Percentiles rank a stretch among this genome's conserved stretches.
These are phyloP conservation scores for Pyrgilauda ruficollis DNA, from an alignment of 2,113 vertebrate genomes.

Conservation along the genomic window DNA sequence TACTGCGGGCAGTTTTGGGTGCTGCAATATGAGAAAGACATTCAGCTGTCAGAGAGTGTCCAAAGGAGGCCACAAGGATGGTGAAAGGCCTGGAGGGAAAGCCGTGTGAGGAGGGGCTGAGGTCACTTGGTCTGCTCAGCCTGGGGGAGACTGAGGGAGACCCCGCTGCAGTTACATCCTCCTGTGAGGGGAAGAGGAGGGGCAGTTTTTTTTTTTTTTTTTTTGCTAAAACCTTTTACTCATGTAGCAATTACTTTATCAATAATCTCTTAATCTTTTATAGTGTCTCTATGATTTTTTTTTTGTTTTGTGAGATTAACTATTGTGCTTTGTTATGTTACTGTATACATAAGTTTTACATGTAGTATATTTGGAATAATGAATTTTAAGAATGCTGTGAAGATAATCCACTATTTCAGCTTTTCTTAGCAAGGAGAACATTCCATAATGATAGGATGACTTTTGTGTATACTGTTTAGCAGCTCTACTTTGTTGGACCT, in stretches of 20 bases:
- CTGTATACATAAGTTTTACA: background rate
- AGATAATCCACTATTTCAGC: background rate
- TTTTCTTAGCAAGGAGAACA: background rate
- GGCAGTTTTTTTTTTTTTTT: background rate
- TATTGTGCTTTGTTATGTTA: background rate
- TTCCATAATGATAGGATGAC: background rate
- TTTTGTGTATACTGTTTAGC: background rate
- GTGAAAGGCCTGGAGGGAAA: background rate
- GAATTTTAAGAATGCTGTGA: background rate
- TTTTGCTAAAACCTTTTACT: background rate
- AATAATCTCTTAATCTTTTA: background rate
- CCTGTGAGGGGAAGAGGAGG: background rate
- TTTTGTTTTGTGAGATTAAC: background rate
- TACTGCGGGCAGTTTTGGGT: background rate
- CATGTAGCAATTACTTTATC: background rate
- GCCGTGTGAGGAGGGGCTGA: accelerated
- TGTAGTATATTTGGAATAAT: background rate
- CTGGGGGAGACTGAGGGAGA: background rate
- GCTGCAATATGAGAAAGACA: accelerated
- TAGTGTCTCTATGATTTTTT: background rate
- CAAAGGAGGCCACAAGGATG: background rate
- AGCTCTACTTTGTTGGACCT: background rate
- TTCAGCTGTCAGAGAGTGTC: background rate
- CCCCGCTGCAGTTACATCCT: accelerated
- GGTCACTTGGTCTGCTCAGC: background rate